These are phyloP conservation scores for Nezara viridula DNA, from an alignment of 2,888 invertebrate genomes.

Conservation along the genomic window DNA sequence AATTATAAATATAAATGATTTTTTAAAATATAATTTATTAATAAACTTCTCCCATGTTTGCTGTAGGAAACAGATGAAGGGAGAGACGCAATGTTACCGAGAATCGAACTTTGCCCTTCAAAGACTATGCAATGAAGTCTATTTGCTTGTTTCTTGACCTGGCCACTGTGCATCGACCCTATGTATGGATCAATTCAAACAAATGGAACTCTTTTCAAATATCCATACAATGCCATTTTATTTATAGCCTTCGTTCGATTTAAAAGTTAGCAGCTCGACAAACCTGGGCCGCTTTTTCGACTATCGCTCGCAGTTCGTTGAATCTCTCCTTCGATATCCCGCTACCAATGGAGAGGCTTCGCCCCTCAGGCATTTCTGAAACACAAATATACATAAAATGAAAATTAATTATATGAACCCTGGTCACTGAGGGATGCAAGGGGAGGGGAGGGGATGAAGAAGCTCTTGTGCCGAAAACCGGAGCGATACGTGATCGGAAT, in stretches of 20 bases:
- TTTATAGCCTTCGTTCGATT: neutral
- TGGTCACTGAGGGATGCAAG: too few species aligned
- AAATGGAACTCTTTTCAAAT: neutral
- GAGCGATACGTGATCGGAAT: too few species aligned
- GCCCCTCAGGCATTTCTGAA: conserved; percentile 56
- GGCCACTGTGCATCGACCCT: neutral
- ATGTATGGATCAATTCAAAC: neutral
- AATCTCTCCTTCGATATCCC: conserved; percentile 61
- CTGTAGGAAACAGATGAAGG: neutral
- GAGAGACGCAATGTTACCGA: neutral
- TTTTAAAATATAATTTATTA: too few species aligned
- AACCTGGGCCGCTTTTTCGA: conserved; percentile 64
- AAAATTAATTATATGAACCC: too few species aligned
- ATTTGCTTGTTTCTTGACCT: neutral
- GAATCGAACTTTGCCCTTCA: too few species aligned
- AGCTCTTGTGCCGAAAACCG: too few species aligned
- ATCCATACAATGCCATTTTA: neutral
- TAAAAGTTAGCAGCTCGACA: neutral
- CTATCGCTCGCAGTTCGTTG: conserved; percentile 61
- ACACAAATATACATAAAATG: neutral
- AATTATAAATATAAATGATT: too few species aligned
- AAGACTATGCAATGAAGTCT: neutral
- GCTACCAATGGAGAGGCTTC: conserved; percentile 50
- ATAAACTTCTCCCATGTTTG: too few species aligned
- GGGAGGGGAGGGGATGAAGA: too few species aligned